Conservation (phyloP, 2,113 vertebrate genomes). For the pig (Sus scrofa) region T2T-Sscrofa CM000825.6:38937501-38938000, state of each 20-base stretch:
- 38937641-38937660: background rate
- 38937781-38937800: background rate
- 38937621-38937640: background rate
- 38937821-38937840: background rate
- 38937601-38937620: background rate
- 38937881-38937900: background rate
- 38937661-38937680: background rate
- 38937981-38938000: background rate
- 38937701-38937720: background rate
- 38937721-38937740: background rate
- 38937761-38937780: background rate
- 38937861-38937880: background rate
- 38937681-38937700: background rate
- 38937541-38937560: background rate
- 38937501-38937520: background rate
- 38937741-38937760: background rate
- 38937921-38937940: background rate
- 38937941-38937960: background rate
- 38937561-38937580: constrained; percentile 14
- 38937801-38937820: background rate
- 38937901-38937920: background rate
- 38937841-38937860: background rate
- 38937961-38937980: background rate
- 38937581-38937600: background rate
- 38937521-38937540: background rate